Evolutionary conservation across 2,888 invertebrate species (phyloP).

Genomic region (Metallyticus violacea): DNA sequence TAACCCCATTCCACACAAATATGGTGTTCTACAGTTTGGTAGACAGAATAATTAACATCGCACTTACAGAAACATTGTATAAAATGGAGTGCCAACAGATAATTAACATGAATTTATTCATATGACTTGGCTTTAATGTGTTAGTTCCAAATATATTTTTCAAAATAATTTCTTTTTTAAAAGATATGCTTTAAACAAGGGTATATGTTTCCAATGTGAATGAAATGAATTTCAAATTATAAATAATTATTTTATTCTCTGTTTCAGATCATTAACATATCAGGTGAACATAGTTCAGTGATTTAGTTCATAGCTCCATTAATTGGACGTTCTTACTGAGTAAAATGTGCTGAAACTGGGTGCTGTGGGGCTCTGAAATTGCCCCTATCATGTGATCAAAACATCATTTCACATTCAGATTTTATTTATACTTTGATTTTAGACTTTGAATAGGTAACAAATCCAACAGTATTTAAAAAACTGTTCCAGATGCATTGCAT

Average conservation of each 20-base stretch:
- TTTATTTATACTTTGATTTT: neutral
- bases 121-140: too few species aligned
- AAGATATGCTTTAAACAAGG: too few species aligned
- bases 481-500: neutral
- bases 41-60: too few species aligned
- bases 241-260: neutral
- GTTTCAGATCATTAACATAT: neutral
- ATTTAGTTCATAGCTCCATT: neutral
- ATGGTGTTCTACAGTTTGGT: too few species aligned
- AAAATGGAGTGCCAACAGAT: too few species aligned
- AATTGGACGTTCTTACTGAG: neutral
- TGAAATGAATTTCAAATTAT: too few species aligned
- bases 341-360: neutral
- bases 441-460: neutral
- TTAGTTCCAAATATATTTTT: too few species aligned
- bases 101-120: too few species aligned
- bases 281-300: neutral
- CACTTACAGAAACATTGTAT: too few species aligned
- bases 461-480: neutral
- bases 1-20: too few species aligned
- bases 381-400: neutral
- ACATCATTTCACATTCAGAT: neutral
- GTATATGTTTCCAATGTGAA: too few species aligned
- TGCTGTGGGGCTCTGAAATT: neutral
- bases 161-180: too few species aligned